Evolutionary conservation across 2,113 vertebrate genomes (phyloP).

Genomic region (Cairina moschata): DNA sequence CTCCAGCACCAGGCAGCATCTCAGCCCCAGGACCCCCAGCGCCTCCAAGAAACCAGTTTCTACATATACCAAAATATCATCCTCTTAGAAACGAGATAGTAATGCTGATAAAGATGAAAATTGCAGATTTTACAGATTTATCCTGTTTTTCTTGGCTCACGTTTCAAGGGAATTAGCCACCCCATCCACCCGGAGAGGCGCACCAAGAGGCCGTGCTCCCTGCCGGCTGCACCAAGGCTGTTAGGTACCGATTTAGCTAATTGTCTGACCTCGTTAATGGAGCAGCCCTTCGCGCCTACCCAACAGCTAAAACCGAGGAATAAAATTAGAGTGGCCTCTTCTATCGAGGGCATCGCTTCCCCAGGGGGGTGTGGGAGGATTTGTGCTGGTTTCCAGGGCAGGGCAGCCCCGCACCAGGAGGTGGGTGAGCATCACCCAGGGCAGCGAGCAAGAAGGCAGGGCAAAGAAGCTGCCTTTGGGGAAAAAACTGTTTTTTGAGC

Average conservation of each 20-base stretch:
- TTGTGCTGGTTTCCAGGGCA: constrained; percentile 25
- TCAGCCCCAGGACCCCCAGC: neutral
- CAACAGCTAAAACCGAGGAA: neutral
- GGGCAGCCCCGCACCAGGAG: neutral
- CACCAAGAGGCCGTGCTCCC: neutral
- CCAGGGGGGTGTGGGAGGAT: neutral
- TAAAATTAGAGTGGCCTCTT: neutral
- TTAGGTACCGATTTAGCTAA: neutral
- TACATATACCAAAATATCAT: fast-evolving
- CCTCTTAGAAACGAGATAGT: fast-evolving
- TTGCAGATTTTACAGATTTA: fast-evolving
- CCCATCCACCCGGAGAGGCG: neutral
- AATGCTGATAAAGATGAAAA: neutral
- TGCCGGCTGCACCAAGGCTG: neutral
- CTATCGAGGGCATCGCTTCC: neutral
- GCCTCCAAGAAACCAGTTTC: neutral
- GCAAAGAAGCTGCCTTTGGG: neutral
- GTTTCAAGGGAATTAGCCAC: neutral
- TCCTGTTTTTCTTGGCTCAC: neutral
- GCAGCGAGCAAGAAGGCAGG: too few relatives aligned
- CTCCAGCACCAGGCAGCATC: fast-evolving
- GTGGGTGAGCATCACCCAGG: neutral
- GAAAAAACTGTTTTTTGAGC: neutral
- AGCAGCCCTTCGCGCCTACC: neutral
- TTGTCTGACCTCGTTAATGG: constrained; percentile 6